These are phyloP conservation scores for Charaxes varanes DNA, from an alignment of 1,140 invertebrate species.

Conservation along the genomic window DNA sequence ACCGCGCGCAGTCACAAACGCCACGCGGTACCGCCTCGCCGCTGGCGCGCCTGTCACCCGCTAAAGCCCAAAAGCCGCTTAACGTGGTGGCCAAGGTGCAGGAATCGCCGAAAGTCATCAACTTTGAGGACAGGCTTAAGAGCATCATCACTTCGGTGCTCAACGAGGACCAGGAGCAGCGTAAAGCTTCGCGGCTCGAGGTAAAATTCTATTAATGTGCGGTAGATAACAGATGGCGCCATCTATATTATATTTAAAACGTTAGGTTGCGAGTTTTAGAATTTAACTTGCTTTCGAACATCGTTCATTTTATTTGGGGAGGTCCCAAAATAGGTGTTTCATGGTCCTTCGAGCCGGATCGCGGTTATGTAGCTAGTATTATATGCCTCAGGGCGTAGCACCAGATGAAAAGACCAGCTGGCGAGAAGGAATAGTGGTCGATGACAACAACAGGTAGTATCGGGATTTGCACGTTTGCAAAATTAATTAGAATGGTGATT, in stretches of 20 bases:
- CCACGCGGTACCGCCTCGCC: too few species aligned
- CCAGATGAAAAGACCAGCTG: too few species aligned
- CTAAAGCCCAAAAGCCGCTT: slow-evolving; percentile 62
- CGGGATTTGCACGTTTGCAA: too few species aligned
- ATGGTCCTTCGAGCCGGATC: too few species aligned
- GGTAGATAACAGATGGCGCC: background rate
- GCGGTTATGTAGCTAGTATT: too few species aligned
- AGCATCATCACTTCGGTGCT: slow-evolving; percentile 93
- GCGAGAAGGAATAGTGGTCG: too few species aligned
- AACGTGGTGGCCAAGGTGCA: slow-evolving; percentile 74
- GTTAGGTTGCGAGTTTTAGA: background rate
- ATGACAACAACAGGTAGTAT: too few species aligned
- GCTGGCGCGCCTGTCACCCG: slow-evolving; percentile 50
- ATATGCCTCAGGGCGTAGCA: too few species aligned
- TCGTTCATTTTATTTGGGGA: too few species aligned
- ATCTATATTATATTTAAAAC: background rate
- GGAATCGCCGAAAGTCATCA: slow-evolving; percentile 87
- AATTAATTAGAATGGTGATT: too few species aligned
- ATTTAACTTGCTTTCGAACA: too few species aligned
- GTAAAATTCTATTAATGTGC: slow-evolving; percentile 14
- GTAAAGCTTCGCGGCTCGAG: slow-evolving; percentile 52
- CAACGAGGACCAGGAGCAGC: slow-evolving; percentile 83
- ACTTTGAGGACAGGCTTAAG: slow-evolving; percentile 93
- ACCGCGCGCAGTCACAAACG: slow-evolving; percentile 34
- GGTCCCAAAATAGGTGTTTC: too few species aligned